Percentiles rank a stretch among this genome's conserved stretches.
These are phyloP conservation scores for Chloroclystis v-ata DNA, from an alignment of 2,888 invertebrate species.

Conservation along the genomic window DNA sequence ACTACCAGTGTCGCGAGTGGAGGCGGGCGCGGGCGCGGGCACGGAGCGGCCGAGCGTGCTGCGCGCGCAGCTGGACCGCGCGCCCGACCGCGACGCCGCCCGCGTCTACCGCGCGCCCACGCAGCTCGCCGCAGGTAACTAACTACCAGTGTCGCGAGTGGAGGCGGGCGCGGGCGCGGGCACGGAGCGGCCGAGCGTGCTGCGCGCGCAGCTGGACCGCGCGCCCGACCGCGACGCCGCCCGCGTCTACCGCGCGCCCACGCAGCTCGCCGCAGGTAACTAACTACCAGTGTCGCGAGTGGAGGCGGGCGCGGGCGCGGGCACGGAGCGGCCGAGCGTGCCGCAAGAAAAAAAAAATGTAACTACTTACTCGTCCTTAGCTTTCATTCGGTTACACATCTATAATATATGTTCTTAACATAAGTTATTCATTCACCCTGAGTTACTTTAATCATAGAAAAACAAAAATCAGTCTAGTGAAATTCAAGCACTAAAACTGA, in stretches of 20 bases:
- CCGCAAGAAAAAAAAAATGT: too few relatives aligned
- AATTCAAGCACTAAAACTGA: too few relatives aligned
- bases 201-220: slow-evolving; percentile 64
- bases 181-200: slow-evolving; percentile 71
- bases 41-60: slow-evolving; percentile 69
- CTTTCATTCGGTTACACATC: too few relatives aligned
- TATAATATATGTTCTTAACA: too few relatives aligned
- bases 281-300: slow-evolving; percentile 26
- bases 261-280: slow-evolving; percentile 68
- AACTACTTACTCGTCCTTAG: too few relatives aligned
- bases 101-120: slow-evolving; percentile 63
- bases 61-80: background rate
- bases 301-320: slow-evolving; percentile 36
- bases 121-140: slow-evolving; percentile 66
- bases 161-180: slow-evolving; percentile 38
- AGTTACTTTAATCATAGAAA: too few relatives aligned
- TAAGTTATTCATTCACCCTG: too few relatives aligned
- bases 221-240: background rate
- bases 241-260: slow-evolving; percentile 60
- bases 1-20: slow-evolving; percentile 38
- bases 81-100: background rate
- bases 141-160: slow-evolving; percentile 36
- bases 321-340: slow-evolving; percentile 71
- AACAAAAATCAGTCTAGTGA: too few relatives aligned
- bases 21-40: slow-evolving; percentile 38